phyloP scores from a whole-genome alignment of 2,888 invertebrate species.

The Troides helena region DNA sequence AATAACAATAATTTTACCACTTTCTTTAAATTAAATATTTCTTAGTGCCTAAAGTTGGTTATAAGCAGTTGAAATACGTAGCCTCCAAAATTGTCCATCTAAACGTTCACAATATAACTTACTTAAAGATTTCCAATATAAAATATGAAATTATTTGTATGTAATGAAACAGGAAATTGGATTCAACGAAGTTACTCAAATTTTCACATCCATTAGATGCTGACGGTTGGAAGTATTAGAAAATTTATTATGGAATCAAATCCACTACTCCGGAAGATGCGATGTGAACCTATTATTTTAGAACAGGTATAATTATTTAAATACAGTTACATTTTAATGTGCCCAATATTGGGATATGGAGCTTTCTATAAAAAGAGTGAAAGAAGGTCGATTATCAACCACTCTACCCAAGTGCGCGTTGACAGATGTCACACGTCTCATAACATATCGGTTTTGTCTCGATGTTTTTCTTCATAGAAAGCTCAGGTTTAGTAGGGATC shows the following conservation, averaged over 20 bases:
- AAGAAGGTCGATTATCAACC: too few species aligned
- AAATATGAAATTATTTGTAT: slow-evolving; percentile 8
- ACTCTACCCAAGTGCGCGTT: too few species aligned
- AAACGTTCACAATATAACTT: neutral
- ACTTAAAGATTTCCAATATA: neutral
- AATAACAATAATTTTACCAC: neutral
- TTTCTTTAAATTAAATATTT: neutral
- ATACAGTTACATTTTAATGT: neutral
- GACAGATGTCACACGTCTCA: too few species aligned
- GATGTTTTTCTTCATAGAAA: too few species aligned
- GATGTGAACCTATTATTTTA: neutral
- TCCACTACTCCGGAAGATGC: neutral
- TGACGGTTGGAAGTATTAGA: neutral
- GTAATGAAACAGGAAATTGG: slow-evolving; percentile 15
- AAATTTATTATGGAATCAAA: slow-evolving; percentile 8
- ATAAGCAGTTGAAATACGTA: neutral
- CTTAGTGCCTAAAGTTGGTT: neutral
- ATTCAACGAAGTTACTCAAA: neutral
- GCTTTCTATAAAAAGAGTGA: too few species aligned
- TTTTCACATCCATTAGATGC: slow-evolving; percentile 3
- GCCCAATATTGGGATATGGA: neutral
- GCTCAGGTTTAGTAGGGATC: too few species aligned
- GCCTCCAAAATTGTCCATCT: neutral
- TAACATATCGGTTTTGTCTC: too few species aligned
- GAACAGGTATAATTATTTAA: neutral